phyloP scores from a whole-genome alignment of 2,113 vertebrate species.

The Gila orcuttii region DNA sequence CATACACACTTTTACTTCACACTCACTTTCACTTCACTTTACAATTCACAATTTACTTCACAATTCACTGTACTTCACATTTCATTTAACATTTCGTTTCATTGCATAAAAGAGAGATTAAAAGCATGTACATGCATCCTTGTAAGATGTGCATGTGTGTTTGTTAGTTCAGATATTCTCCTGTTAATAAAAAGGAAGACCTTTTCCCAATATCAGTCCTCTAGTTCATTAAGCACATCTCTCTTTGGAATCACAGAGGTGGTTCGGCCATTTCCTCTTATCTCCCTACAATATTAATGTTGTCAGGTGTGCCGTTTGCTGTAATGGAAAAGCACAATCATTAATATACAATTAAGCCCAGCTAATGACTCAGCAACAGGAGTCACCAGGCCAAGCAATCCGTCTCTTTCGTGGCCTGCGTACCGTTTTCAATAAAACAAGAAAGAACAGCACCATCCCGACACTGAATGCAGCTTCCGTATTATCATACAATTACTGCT shows the following conservation, averaged over 20 bases:
- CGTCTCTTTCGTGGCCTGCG: conserved; percentile 58
- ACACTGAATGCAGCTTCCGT: not conserved
- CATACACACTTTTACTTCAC: too few species aligned
- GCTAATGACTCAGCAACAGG: conserved; percentile 70
- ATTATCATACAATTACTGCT: conserved; percentile 42
- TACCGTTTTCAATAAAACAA: conserved; percentile 56
- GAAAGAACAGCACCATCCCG: conserved; percentile 19
- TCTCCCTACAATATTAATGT: conserved; percentile 57
- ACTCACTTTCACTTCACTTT: too few species aligned
- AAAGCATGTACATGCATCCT: not conserved
- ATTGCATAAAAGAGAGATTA: not conserved
- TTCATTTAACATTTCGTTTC: too few species aligned
- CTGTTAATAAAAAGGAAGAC: conserved; percentile 44
- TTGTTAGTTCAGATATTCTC: conserved; percentile 12
- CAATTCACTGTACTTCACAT: too few species aligned
- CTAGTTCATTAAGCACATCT: conserved; percentile 64
- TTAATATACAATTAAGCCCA: conserved; percentile 79
- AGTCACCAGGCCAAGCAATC: conserved; percentile 70
- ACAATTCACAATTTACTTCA: too few species aligned
- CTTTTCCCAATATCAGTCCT: conserved; percentile 45
- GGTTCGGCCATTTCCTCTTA: conserved; percentile 54
- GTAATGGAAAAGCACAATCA: conserved; percentile 73
- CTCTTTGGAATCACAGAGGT: conserved; percentile 61
- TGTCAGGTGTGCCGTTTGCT: conserved; percentile 54
- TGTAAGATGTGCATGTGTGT: not conserved